Conservation (phyloP, 2,888 invertebrate species). For the Entomobrya multifasciata region DNA sequence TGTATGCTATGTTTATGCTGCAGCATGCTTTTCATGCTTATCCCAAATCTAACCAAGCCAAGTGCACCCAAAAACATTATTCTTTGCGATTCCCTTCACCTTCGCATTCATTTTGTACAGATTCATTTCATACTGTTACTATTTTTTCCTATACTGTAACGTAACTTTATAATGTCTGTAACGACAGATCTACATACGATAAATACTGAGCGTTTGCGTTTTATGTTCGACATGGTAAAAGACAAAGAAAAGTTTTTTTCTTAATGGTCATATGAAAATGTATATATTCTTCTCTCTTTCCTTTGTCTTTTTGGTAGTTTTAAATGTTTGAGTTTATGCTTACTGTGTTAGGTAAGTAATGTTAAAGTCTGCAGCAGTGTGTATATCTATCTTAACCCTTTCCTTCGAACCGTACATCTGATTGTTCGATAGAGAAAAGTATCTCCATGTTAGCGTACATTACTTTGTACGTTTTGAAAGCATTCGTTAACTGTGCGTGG, state of each 20-base stretch:
- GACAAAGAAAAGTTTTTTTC: conserved; percentile 33
- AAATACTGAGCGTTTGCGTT: background rate
- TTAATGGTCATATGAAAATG: background rate
- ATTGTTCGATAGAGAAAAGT: too few species aligned
- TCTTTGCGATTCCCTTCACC: conserved; percentile 51
- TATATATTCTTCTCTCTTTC: background rate
- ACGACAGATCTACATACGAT: background rate
- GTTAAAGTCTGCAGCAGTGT: too few species aligned
- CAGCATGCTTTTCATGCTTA: background rate
- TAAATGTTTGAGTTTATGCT: background rate
- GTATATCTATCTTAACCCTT: too few species aligned
- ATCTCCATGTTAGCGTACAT: too few species aligned
- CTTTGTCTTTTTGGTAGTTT: background rate
- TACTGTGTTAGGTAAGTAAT: too few species aligned
- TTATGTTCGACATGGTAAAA: background rate
- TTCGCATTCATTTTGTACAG: too few species aligned
- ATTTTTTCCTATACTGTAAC: background rate
- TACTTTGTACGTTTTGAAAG: too few species aligned
- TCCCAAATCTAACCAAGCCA: background rate
- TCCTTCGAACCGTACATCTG: too few species aligned
- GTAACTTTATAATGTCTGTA: background rate
- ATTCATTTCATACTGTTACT: background rate
- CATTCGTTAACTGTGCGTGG: too few species aligned
- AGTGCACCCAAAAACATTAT: conserved; percentile 46
- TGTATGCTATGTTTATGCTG: conserved; percentile 13